phyloP scores from a whole-genome alignment of 2,797 vertebrate genomes.

The Onychomys torridus region DNA sequence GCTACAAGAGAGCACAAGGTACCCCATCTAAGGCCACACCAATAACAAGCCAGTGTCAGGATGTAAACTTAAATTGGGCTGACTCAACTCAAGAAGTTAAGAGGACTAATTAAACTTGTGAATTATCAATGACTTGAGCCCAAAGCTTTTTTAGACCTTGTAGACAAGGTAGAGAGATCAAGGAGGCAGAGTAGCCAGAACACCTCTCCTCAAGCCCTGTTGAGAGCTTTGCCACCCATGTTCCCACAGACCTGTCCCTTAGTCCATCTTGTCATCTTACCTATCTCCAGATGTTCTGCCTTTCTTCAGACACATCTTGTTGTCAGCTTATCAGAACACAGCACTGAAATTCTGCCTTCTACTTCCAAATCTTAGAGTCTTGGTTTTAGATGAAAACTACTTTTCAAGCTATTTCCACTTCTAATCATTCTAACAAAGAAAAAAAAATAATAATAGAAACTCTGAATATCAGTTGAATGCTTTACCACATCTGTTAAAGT shows the following conservation, averaged over 20 bases:
- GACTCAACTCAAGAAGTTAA: not conserved
- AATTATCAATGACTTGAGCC: not conserved
- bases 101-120: not conserved
- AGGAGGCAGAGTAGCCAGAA: no score
- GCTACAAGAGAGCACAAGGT: not conserved
- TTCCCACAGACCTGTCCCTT: not conserved
- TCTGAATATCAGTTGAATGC: not conserved
- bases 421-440: not conserved
- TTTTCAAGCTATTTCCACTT: not conserved
- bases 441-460: not conserved
- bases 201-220: not conserved
- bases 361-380: not conserved
- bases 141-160: not conserved
- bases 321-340: not conserved
- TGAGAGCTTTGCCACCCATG: fast-evolving
- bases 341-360: not conserved
- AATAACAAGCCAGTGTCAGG: not conserved
- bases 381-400: not conserved
- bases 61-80: not conserved
- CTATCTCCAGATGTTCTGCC: not conserved
- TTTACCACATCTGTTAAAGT: not conserved
- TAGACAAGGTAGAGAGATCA: fast-evolving
- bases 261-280: not conserved
- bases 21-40: not conserved
- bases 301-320: not conserved